These are phyloP conservation scores for Merodon equestris DNA, from an alignment of 2,888 invertebrate species.

Conservation along the genomic window DNA sequence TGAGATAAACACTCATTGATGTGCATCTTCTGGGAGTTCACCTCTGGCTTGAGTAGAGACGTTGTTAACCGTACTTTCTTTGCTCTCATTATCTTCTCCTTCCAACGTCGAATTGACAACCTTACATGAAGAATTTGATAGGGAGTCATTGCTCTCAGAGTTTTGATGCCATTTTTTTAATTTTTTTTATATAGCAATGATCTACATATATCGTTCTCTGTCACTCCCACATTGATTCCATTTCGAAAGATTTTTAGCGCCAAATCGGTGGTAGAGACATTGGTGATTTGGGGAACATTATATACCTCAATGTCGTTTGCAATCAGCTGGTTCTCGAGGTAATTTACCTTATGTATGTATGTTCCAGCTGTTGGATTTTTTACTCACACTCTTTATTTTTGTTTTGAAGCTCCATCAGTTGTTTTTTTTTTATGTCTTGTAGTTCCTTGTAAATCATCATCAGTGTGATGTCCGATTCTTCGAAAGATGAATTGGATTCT, in stretches of 20 bases:
- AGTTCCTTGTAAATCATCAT: slow-evolving; percentile 12
- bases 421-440: neutral
- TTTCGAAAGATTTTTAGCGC: slow-evolving; percentile 31
- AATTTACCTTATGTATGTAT: slow-evolving; percentile 17
- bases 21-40: too few species aligned
- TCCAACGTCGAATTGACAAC: neutral
- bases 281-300: slow-evolving; percentile 8
- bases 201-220: slow-evolving; percentile 22
- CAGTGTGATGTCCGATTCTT: slow-evolving; percentile 1
- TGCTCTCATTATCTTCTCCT: slow-evolving; percentile 3
- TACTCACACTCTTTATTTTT: slow-evolving; percentile 8
- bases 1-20: too few species aligned
- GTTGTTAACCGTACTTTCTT: slow-evolving; percentile 1
- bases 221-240: slow-evolving; percentile 28
- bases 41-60: too few species aligned
- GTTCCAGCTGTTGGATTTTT: slow-evolving; percentile 20
- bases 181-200: slow-evolving; percentile 27
- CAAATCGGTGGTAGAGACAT: slow-evolving; percentile 22
- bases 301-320: slow-evolving; percentile 17
- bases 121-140: slow-evolving; percentile 25
- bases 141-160: slow-evolving; percentile 5
- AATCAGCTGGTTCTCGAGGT: slow-evolving; percentile 10
- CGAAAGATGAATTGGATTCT: neutral
- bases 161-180: slow-evolving; percentile 11
- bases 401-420: neutral